phyloP scores from a whole-genome alignment of 1,140 invertebrate species.

The Drosophila pachea region DNA sequence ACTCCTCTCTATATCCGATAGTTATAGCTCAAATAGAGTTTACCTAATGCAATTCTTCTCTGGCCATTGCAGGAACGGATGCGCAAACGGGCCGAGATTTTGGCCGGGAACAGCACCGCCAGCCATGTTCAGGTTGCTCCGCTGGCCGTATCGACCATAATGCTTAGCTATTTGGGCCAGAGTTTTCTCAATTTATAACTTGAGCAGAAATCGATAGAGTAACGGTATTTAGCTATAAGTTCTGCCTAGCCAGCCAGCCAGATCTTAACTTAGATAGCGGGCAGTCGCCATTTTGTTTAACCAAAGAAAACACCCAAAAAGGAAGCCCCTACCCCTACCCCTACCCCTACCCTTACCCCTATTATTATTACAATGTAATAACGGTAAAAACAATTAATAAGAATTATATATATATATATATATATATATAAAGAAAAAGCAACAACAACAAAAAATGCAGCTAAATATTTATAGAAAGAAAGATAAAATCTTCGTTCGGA shows the following conservation, averaged over 20 bases:
- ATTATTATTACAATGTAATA: slow-evolving; percentile 69
- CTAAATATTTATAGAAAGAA: slow-evolving; percentile 2
- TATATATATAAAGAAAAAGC: slow-evolving; percentile 5
- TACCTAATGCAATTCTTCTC: background rate
- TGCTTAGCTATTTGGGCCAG: slow-evolving; percentile 73
- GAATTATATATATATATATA: slow-evolving; percentile 15
- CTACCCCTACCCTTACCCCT: slow-evolving; percentile 13
- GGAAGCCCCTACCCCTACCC: too few relatives aligned
- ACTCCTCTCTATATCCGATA: too few relatives aligned
- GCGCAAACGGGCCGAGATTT: slow-evolving; percentile 80
- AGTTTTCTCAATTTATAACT: slow-evolving; percentile 75
- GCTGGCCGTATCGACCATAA: slow-evolving; percentile 70
- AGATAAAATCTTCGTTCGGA: slow-evolving; percentile 9
- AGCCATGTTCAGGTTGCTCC: slow-evolving; percentile 58
- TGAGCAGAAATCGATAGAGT: slow-evolving; percentile 51
- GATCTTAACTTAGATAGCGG: slow-evolving; percentile 33
- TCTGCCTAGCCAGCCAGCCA: slow-evolving; percentile 15
- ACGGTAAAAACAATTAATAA: slow-evolving; percentile 15
- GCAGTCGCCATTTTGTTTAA: slow-evolving; percentile 37
- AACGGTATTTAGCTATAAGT: slow-evolving; percentile 20
- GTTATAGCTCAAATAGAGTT: too few relatives aligned
- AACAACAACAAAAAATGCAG: background rate
- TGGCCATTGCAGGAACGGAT: slow-evolving; percentile 78
- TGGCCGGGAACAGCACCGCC: slow-evolving; percentile 81
- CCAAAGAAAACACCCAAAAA: slow-evolving; percentile 5